Percentiles rank a stretch among this genome's conserved stretches.
Evolutionary conservation across 2,113 vertebrate genomes (phyloP).

Genomic region (Thunnus thynnus): DNA sequence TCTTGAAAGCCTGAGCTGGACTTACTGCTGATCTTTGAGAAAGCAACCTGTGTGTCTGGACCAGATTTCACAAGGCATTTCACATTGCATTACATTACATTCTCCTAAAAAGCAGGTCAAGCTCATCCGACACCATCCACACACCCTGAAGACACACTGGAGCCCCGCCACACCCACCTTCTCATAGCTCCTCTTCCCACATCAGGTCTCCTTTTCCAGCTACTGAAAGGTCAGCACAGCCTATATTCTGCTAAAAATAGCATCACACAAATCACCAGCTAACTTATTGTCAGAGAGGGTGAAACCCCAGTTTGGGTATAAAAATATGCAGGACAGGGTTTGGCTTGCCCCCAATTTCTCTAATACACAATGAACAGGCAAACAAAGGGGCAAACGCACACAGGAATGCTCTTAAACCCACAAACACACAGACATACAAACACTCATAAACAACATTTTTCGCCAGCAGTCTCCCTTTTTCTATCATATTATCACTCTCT

Average conservation of each 20-base stretch:
- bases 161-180: conserved; percentile 26
- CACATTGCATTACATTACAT: conserved; percentile 9
- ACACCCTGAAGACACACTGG: conserved; percentile 38
- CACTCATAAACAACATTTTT: conserved; percentile 11
- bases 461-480: not conserved
- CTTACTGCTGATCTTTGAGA: conserved; percentile 42
- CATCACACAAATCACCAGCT: conserved; percentile 68
- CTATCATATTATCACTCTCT: not conserved
- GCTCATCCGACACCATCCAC: conserved; percentile 53
- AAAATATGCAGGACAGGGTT: conserved; percentile 37
- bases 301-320: conserved; percentile 11
- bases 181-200: conserved; percentile 15
- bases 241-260: conserved; percentile 64
- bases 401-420: conserved; percentile 42
- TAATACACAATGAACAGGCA: conserved; percentile 20
- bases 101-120: conserved; percentile 66
- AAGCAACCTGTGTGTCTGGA: conserved; percentile 34
- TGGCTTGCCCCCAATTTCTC: conserved; percentile 27
- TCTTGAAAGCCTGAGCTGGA: not conserved
- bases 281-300: conserved; percentile 58
- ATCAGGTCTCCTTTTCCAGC: conserved; percentile 53
- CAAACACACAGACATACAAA: conserved; percentile 53
- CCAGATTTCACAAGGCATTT: conserved; percentile 49
- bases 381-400: conserved; percentile 19
- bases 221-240: conserved; percentile 58